Percentiles rank a stretch among this genome's conserved stretches.
Evolutionary conservation across 2,888 invertebrate genomes (phyloP).

Genomic region (Drosophila silvestris): DNA sequence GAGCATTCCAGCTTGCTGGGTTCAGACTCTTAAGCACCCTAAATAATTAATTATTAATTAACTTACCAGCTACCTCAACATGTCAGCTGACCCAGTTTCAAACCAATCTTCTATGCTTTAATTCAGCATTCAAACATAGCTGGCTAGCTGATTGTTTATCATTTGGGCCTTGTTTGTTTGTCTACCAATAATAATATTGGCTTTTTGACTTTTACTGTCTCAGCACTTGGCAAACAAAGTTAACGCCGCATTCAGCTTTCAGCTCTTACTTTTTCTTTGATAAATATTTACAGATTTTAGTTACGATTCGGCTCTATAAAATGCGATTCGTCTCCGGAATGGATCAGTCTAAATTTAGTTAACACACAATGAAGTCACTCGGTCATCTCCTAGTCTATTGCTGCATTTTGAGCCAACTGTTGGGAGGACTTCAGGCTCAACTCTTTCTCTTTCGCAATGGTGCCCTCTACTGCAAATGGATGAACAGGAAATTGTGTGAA

Average conservation of each 20-base stretch:
- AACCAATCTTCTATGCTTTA: neutral
- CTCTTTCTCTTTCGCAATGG: slow-evolving; percentile 36
- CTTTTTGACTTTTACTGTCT: slow-evolving; percentile 20
- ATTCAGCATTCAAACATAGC: neutral
- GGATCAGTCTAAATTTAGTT: slow-evolving; percentile 23
- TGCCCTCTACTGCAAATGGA: slow-evolving; percentile 54
- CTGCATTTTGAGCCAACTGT: slow-evolving; percentile 20
- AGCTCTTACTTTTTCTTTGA: slow-evolving; percentile 25
- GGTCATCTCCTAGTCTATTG: neutral
- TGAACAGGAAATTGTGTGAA: slow-evolving; percentile 38
- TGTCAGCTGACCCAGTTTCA: neutral
- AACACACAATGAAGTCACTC: slow-evolving; percentile 27
- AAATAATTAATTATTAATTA: neutral
- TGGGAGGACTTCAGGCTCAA: slow-evolving; percentile 35
- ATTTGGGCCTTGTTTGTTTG: neutral
- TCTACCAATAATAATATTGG: slow-evolving; percentile 31
- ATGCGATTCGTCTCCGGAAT: neutral
- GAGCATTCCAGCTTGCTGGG: neutral
- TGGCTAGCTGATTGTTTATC: too few relatives aligned
- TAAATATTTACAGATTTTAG: slow-evolving; percentile 39
- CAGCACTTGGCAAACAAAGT: slow-evolving; percentile 19
- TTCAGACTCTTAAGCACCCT: neutral
- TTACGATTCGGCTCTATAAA: slow-evolving; percentile 30
- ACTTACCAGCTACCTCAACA: neutral
- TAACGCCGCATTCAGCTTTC: slow-evolving; percentile 6